Evolutionary conservation across 2,888 invertebrate species (phyloP).

Genomic region (Ferrisia virgata): DNA sequence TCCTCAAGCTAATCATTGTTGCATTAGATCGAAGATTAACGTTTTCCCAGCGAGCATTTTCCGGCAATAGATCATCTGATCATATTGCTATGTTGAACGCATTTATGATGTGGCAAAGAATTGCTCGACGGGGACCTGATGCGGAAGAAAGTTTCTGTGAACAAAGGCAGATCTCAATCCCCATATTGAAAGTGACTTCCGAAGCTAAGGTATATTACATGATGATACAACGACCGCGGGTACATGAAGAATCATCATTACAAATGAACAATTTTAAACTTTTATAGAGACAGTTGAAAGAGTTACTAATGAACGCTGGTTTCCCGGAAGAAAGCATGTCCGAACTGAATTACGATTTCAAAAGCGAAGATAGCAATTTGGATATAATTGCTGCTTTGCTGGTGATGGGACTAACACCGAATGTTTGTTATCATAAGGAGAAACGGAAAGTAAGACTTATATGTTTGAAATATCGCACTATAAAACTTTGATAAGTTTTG

Average conservation of each 20-base stretch:
- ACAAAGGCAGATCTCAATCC: slow-evolving; percentile 81
- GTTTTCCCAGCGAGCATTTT: slow-evolving; percentile 70
- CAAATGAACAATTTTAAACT: neutral
- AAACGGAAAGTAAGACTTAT: slow-evolving; percentile 71
- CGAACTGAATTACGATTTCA: slow-evolving; percentile 63
- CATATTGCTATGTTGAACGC: slow-evolving; percentile 93
- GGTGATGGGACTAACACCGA: slow-evolving; percentile 91
- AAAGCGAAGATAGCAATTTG: slow-evolving; percentile 68
- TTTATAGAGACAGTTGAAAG: slow-evolving; percentile 63
- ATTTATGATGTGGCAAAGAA: slow-evolving; percentile 68
- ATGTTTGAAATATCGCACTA: neutral
- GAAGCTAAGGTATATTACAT: slow-evolving; percentile 71
- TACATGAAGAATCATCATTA: too few relatives aligned
- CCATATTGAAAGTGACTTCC: slow-evolving; percentile 84
- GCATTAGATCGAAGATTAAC: neutral
- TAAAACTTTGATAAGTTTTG: neutral
- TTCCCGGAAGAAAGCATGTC: slow-evolving; percentile 86
- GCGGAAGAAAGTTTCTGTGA: slow-evolving; percentile 86
- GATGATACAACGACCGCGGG: too few relatives aligned
- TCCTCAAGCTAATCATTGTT: neutral
- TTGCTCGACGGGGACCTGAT: slow-evolving; percentile 58
- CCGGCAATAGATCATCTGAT: slow-evolving; percentile 85
- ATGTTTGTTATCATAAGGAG: slow-evolving; percentile 92
- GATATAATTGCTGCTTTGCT: slow-evolving; percentile 83
- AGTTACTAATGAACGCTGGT: slow-evolving; percentile 69